Evolutionary conservation across 2,888 invertebrate genomes (phyloP).

Genomic region (Dexiosoma caninum): DNA sequence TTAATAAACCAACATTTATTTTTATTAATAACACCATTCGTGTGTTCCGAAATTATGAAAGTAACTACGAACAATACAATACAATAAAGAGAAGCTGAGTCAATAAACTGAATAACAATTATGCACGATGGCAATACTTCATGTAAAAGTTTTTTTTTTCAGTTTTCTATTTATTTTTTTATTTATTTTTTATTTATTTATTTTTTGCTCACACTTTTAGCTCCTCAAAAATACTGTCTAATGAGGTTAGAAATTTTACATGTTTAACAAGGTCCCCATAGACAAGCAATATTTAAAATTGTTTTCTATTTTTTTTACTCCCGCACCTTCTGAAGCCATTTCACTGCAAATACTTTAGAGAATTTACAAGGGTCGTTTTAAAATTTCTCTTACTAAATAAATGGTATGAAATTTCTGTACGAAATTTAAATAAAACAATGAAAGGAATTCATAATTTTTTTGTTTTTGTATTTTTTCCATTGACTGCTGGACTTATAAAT

Average conservation of each 20-base stretch:
- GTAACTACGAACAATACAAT: background rate
- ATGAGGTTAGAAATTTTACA: background rate
- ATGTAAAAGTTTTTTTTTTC: background rate
- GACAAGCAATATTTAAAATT: conserved; percentile 15
- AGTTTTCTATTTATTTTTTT: background rate
- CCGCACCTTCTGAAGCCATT: background rate
- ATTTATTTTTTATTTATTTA: background rate
- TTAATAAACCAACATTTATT: too few species aligned
- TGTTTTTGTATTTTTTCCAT: too few species aligned
- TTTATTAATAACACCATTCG: too few species aligned
- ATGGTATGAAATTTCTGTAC: background rate
- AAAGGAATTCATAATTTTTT: background rate
- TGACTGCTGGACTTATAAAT: too few species aligned
- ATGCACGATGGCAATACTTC: background rate
- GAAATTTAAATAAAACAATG: background rate
- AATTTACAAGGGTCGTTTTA: background rate
- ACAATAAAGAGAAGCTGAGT: background rate
- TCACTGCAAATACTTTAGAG: background rate
- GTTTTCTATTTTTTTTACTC: background rate
- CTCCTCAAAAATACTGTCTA: background rate
- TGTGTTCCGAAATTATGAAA: background rate
- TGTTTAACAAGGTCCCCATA: conserved; percentile 10
- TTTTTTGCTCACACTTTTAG: background rate
- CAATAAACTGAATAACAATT: background rate
- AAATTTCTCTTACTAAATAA: background rate